These are phyloP conservation scores for Sebastes schlegelii DNA, from an alignment of 2,113 vertebrate species.

Conservation along the genomic window DNA sequence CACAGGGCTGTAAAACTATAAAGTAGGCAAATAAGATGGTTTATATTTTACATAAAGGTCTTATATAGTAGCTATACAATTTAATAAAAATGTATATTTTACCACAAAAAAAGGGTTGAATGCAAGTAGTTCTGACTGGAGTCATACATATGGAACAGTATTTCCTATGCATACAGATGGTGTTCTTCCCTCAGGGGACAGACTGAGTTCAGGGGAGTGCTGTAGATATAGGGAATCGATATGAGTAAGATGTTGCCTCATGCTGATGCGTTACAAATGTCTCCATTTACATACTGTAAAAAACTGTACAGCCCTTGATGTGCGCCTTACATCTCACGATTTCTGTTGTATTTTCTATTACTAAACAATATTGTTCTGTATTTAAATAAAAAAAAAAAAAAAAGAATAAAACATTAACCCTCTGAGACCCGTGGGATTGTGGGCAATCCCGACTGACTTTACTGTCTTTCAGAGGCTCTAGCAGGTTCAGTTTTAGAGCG, in stretches of 20 bases:
- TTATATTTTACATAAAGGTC: neutral
- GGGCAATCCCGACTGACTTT: too few relatives aligned
- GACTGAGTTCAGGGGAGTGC: constrained; percentile 38
- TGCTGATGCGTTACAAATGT: constrained; percentile 53
- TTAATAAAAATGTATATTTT: constrained; percentile 10
- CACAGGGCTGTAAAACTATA: neutral
- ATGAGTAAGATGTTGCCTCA: constrained; percentile 20
- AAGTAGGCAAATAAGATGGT: neutral
- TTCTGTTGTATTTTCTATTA: neutral
- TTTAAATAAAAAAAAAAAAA: neutral
- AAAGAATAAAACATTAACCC: too few relatives aligned
- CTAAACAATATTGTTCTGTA: neutral
- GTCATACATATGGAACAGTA: constrained; percentile 71
- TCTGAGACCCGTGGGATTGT: too few relatives aligned
- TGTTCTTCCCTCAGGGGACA: constrained; percentile 28
- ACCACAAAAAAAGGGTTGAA: constrained; percentile 22
- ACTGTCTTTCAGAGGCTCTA: too few relatives aligned
- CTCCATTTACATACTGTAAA: constrained; percentile 49
- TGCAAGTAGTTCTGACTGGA: neutral
- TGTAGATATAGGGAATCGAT: constrained; percentile 69
- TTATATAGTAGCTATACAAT: neutral
- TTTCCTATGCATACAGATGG: constrained; percentile 51
- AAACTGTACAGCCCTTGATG: neutral
- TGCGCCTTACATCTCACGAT: neutral
- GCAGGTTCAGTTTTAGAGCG: too few relatives aligned